phyloP scores from a whole-genome alignment of 2,797 vertebrate genomes.

The Mallotus villosus region DNA sequence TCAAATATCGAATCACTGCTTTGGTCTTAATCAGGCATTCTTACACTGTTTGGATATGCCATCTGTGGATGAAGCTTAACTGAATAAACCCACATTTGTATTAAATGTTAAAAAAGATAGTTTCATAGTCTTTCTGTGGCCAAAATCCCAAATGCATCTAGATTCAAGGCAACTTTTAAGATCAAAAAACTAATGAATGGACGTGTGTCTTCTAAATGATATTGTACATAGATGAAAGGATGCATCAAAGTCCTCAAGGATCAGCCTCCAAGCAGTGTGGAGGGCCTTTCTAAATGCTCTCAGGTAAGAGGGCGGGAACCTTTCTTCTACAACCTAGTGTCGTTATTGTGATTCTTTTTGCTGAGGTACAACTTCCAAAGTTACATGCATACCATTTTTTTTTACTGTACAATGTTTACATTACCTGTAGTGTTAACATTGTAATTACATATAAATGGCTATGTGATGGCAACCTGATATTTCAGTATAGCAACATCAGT shows the following conservation, averaged over 20 bases:
- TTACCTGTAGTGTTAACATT: too few relatives aligned
- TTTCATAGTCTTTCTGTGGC: background rate
- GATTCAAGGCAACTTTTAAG: background rate
- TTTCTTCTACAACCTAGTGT: background rate
- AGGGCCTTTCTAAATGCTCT: conserved; percentile 97
- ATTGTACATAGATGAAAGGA: conserved; percentile 88
- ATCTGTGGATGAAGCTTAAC: background rate
- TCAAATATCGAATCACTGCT: background rate
- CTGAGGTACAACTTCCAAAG: too few relatives aligned
- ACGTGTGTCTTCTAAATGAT: background rate
- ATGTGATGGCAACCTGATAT: too few relatives aligned
- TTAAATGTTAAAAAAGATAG: background rate
- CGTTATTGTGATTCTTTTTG: background rate
- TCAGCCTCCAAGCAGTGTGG: conserved; percentile 94
- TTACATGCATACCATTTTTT: too few relatives aligned
- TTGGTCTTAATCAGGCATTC: background rate
- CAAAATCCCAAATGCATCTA: background rate
- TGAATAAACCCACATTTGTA: too few relatives aligned
- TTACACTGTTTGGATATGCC: background rate
- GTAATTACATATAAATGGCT: too few relatives aligned
- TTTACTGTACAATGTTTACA: too few relatives aligned
- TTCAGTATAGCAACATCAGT: too few relatives aligned
- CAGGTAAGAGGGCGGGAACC: conserved; percentile 74
- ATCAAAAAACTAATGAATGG: background rate
- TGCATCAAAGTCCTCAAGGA: conserved; percentile 96